Conservation (phyloP, 2,888 invertebrate genomes). For the Eupithecia subfuscata region DNA sequence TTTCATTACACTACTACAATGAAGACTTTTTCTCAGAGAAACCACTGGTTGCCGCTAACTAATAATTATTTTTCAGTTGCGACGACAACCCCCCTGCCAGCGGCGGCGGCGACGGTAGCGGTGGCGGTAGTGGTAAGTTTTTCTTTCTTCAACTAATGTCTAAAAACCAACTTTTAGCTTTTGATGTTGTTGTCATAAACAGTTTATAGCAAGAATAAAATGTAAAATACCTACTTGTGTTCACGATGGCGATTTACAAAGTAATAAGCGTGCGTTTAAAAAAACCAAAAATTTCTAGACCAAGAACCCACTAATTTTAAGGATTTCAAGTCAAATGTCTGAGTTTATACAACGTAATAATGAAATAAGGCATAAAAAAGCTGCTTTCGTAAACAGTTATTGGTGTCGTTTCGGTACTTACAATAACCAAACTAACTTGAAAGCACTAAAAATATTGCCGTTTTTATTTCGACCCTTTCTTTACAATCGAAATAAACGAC, state of each 20-base stretch:
- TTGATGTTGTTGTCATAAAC: background rate
- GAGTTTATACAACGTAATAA: conserved; percentile 1
- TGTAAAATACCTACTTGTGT: background rate
- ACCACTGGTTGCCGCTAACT: background rate
- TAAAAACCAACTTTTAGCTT: conserved; percentile 1
- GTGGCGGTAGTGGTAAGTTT: background rate
- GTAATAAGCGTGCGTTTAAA: background rate
- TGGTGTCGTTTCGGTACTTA: background rate
- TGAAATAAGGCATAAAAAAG: background rate
- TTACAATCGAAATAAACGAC: background rate
- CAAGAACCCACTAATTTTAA: background rate
- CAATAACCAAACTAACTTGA: background rate
- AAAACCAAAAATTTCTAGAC: background rate
- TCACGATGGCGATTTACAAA: background rate
- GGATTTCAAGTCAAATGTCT: background rate
- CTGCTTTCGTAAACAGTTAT: background rate
- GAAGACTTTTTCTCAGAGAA: too few relatives aligned
- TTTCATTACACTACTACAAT: too few relatives aligned
- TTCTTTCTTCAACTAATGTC: background rate
- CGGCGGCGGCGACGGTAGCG: background rate
- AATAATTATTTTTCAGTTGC: background rate
- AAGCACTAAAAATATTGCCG: background rate
- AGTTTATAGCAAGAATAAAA: background rate
- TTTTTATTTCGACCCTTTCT: background rate
- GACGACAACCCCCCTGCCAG: background rate